Evolutionary conservation across 2,888 invertebrate species (phyloP).

Genomic region (Melitaea athalia): DNA sequence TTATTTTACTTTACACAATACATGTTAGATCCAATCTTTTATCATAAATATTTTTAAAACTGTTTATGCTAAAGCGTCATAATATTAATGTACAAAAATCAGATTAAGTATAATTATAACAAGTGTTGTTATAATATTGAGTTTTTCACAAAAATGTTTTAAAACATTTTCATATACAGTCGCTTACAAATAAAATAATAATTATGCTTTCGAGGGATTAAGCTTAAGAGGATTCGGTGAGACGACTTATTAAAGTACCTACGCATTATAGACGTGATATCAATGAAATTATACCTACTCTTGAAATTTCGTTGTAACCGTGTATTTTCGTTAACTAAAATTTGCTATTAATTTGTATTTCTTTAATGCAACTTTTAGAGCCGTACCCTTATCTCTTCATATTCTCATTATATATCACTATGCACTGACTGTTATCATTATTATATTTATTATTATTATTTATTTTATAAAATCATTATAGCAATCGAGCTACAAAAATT

Average conservation of each 20-base stretch:
- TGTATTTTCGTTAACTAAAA: no score
- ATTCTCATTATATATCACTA: no score
- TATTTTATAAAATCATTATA: no score
- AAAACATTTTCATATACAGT: slow-evolving; percentile 11
- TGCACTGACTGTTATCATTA: no score
- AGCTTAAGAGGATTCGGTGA: slow-evolving; percentile 8
- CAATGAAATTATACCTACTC: slow-evolving; percentile 1
- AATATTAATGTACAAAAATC: not conserved
- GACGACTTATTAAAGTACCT: slow-evolving; percentile 5
- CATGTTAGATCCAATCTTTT: no score
- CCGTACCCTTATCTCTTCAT: no score
- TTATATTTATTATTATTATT: no score
- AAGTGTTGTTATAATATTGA: not conserved
- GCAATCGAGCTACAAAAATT: not conserved
- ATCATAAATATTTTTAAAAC: not conserved
- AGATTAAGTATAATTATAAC: not conserved
- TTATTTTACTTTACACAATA: no score
- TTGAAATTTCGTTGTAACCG: not conserved
- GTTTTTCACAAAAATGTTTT: slow-evolving; percentile 13
- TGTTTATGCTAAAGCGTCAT: not conserved
- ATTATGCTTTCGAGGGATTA: slow-evolving; percentile 11
- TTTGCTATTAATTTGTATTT: no score
- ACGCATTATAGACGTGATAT: not conserved
- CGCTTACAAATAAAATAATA: slow-evolving; percentile 14
- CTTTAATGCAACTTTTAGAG: no score